phyloP scores from a whole-genome alignment of 1,140 invertebrate genomes.

The Thaumetopoea pityocampa region DNA sequence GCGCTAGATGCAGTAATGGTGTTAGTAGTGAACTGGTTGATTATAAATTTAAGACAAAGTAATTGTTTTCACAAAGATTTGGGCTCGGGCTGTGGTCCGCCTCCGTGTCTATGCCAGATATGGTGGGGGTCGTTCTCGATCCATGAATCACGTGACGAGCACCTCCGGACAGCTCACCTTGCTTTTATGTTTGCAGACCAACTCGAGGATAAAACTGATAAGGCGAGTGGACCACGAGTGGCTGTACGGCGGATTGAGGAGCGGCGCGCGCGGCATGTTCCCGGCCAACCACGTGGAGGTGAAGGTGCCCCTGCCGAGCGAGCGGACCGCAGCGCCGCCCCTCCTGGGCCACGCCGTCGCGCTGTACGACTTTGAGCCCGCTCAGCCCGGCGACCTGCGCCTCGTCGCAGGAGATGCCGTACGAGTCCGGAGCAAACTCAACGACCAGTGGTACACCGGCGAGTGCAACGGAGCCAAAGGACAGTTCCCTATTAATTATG shows the following conservation, averaged over 20 bases:
- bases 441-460: slow-evolving; percentile 89
- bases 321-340: slow-evolving; percentile 14
- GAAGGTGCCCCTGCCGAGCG: slow-evolving; percentile 80
- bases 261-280: slow-evolving; percentile 85
- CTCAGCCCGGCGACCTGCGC: slow-evolving; percentile 64
- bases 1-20: too few relatives aligned
- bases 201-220: slow-evolving; percentile 82
- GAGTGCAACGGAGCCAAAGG: slow-evolving; percentile 81
- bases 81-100: too few relatives aligned
- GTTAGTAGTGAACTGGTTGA: too few relatives aligned
- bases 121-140: too few relatives aligned
- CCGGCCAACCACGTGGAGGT: slow-evolving; percentile 87
- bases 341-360: slow-evolving; percentile 50
- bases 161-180: too few relatives aligned
- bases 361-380: slow-evolving; percentile 71
- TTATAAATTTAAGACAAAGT: too few relatives aligned
- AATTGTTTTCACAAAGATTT: too few relatives aligned
- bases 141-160: too few relatives aligned
- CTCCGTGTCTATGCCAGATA: too few relatives aligned
- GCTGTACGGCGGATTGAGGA: slow-evolving; percentile 82
- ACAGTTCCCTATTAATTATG: slow-evolving; percentile 89
- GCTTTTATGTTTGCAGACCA: slow-evolving; percentile 75
- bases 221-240: slow-evolving; percentile 86
- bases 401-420: slow-evolving; percentile 80
- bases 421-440: slow-evolving; percentile 82